These are phyloP conservation scores for Trachymyrmex cornetzi DNA, from an alignment of 1,140 invertebrate species.

Conservation along the genomic window DNA sequence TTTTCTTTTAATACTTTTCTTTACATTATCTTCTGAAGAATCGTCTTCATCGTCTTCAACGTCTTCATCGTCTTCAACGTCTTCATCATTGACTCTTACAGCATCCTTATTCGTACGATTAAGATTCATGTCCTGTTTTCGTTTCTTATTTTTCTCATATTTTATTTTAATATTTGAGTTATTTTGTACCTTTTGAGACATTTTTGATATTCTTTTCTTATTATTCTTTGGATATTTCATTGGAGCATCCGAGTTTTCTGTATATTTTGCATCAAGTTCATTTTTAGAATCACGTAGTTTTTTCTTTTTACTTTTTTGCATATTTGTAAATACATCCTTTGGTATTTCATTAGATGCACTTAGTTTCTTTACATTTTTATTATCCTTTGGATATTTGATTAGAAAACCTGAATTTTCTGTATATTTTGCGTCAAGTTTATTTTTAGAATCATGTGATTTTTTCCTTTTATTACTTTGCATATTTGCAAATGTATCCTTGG, in stretches of 20 bases:
- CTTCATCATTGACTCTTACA: too few species aligned
- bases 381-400: too few species aligned
- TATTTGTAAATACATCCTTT: neutral
- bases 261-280: neutral
- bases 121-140: neutral
- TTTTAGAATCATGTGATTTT: too few species aligned
- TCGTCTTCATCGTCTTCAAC: too few species aligned
- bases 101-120: neutral
- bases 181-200: neutral
- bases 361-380: constrained; percentile 21
- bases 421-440: too few species aligned
- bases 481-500: too few species aligned
- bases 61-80: too few species aligned
- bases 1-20: neutral
- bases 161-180: neutral
- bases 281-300: neutral
- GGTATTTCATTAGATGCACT: neutral
- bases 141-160: constrained; percentile 5
- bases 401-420: too few species aligned
- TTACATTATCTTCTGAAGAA: too few species aligned
- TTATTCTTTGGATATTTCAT: neutral
- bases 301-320: constrained; percentile 24
- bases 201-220: neutral
- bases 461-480: too few species aligned
- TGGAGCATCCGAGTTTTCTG: neutral